Base-by-base conservation (phyloP, 1,140 invertebrate species). In the Muscidifurax raptorellus region DNA sequence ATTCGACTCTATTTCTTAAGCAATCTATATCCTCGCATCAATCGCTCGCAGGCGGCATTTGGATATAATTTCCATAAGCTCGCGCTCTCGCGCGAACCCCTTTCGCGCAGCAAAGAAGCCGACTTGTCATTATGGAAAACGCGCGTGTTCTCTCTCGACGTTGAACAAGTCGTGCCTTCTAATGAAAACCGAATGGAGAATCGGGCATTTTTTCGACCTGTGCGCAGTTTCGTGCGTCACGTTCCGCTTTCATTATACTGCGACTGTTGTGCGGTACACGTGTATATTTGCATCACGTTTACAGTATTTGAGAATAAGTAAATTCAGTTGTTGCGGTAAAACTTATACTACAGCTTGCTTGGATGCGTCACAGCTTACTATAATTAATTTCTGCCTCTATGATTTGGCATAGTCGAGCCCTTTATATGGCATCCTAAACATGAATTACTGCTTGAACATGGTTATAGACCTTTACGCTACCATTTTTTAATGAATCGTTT, bases 81-180 rank as follows among this genome's bases (percentile, higher is more conserved):
- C 25, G 72, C 36, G n/a, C 25, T n/a, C 12, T 30, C 18, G 7
- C 18, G 7, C 36, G 18, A 25, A n/a, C 12, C 40, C 2, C 10
- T 76, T 74, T 12, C 69, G 69, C 7, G 0, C 9, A 30, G 9
- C 15, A 80, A 59, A 27, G 18, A 22, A 30, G 85, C 86, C 87
- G 88, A 44, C 83, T 83, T 86, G 87, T 87, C 71, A 87, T 89
- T 89, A 88, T 86, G 86, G 84, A 88, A 88, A 88, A 86, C 28
- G 30, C 69, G 40, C 18, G n/a, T 71, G 52, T 40, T n/a, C 6
- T 44, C 6, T 44, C 64, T 32, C 10, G 12, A 7, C 67, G 36
- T 22, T 18, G 40, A 12, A 64, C 69, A 64, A 28, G 80, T 27
- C 25, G 67, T 52, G 77, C 77, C 64, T 80, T 40, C 28, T 80